phyloP scores from a whole-genome alignment of 2,113 vertebrate genomes.

The Pygoscelis adeliae region DNA sequence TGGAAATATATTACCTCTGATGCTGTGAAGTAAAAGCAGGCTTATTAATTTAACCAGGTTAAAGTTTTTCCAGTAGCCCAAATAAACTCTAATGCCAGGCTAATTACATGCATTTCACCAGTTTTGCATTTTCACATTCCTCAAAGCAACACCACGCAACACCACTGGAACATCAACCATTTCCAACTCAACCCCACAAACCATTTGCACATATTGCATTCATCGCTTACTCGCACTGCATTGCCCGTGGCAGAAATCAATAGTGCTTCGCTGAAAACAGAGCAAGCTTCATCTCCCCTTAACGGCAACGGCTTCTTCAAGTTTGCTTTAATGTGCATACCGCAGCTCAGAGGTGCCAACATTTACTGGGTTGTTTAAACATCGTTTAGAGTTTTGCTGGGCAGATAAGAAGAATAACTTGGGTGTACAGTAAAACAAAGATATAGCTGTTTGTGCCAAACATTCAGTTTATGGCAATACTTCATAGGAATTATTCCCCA shows the following conservation, averaged over 20 bases:
- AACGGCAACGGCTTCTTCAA: background rate
- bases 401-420: constrained; percentile 62
- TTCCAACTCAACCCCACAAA: background rate
- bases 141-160: background rate
- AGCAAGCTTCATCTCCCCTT: background rate
- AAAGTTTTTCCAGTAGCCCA: background rate
- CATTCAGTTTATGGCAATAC: constrained; percentile 66
- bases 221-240: background rate
- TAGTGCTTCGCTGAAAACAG: background rate
- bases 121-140: background rate
- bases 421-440: constrained; percentile 48
- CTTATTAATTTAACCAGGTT: background rate
- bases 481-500: constrained; percentile 72
- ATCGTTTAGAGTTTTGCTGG: background rate
- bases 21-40: background rate
- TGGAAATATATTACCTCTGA: background rate
- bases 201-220: background rate
- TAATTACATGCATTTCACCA: background rate
- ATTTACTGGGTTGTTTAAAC: constrained; percentile 8
- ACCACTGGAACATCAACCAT: background rate
- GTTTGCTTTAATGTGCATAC: background rate
- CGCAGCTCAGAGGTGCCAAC: constrained; percentile 3
- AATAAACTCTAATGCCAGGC: background rate
- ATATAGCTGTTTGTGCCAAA: constrained; percentile 47
- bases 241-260: background rate